phyloP scores from a whole-genome alignment of 1,140 invertebrate species.

The Myzus persicae region DNA sequence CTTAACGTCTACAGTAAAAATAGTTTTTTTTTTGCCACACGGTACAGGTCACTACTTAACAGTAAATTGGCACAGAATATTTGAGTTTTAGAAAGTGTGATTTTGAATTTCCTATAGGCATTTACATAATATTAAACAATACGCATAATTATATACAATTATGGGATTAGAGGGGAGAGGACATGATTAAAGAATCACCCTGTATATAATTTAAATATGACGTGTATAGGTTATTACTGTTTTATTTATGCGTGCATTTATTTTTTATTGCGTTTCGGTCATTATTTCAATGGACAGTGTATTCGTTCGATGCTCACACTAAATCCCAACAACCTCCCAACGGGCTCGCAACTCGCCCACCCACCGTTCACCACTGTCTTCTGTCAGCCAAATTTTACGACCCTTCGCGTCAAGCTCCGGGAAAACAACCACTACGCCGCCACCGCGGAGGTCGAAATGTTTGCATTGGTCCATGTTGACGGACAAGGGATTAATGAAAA shows the following conservation, averaged over 20 bases:
- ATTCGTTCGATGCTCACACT: background rate
- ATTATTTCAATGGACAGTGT: slow-evolving; percentile 26
- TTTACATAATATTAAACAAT: background rate
- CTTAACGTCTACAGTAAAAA: too few relatives aligned
- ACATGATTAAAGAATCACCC: background rate
- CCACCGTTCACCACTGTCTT: background rate
- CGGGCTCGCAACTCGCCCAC: background rate
- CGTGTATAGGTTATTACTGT: background rate
- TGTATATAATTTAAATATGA: background rate
- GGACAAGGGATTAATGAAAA: slow-evolving; percentile 43
- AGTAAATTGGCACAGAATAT: too few relatives aligned
- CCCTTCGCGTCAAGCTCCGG: background rate
- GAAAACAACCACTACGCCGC: background rate
- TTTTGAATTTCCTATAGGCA: background rate
- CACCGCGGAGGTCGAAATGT: slow-evolving; percentile 4
- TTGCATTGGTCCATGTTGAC: slow-evolving; percentile 22
- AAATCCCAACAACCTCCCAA: background rate
- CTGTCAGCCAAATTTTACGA: slow-evolving; percentile 22
- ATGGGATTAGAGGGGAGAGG: too few relatives aligned
- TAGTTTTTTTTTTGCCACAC: too few relatives aligned
- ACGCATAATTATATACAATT: background rate
- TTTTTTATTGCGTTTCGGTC: slow-evolving; percentile 23
- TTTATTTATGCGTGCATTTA: slow-evolving; percentile 21
- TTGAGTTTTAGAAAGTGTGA: too few relatives aligned
- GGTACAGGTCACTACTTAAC: too few relatives aligned